Evolutionary conservation across 2,797 vertebrate genomes (phyloP), one percentile per base, ranked within the genome.

Genomic region (Chlorospingus flavigularis): DNA sequence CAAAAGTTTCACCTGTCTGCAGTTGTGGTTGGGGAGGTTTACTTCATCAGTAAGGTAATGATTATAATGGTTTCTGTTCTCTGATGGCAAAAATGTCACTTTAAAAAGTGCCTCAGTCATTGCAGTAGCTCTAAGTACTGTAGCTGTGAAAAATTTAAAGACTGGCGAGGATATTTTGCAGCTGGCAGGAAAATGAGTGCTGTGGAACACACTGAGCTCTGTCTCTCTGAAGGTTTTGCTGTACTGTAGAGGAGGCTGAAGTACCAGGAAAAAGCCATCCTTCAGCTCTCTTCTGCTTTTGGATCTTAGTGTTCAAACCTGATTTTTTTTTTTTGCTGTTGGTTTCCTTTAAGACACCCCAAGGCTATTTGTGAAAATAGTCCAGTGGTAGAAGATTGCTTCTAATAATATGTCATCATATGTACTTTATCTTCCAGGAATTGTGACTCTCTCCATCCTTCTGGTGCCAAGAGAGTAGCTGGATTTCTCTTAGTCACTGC

Each of bases 391-490:
- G 62, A 35, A 83, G 39, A 31, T 77, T 73, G 47, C 79, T 85
- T 93, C 87, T 91, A 85, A 75, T 80, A 62, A 53, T 48, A n/a
- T 93, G 82, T 92, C 76, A 80, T 94, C 66, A 33, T 31, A 25
- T 84, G 87, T 96, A 79, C 92, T 94, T 91, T 70, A 74, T 92
- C 82, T 96, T 96, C 94, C 85, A 94, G 91, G 95, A 94, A 95
- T 4, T 96, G 84, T 95, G 87, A 94, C 82, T 86, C 33, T 89
- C 12, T 86, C 42, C 8, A 42, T 63, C 63, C 67, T 39, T 50
- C 10, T 67, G 72, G 76, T 86, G 87, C 89, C 48, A 82, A 47
- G 82, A 83, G 66, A 78, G 71, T 61, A 77, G 72, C 82, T 81
- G 62, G 26, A 25, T 78, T 90, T 92, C 73, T 91, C n/a, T 90